A percentile compares a stretch with the other conserved stretches of the same genome.
phyloP scores from a whole-genome alignment of 2,888 invertebrate genomes.

The Tachina grossa region DNA sequence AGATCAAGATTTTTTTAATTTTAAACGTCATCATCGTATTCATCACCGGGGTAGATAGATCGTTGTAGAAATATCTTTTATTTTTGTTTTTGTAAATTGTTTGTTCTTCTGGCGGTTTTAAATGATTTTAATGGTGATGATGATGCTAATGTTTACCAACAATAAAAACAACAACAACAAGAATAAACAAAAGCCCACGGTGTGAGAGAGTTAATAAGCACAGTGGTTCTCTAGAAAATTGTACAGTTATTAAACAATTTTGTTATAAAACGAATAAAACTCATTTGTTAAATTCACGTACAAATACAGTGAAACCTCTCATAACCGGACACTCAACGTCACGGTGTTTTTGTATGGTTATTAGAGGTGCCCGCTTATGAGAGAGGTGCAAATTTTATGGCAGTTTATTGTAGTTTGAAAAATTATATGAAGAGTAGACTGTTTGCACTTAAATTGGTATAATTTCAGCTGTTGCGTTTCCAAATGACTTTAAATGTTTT shows the following conservation, averaged over 20 bases:
- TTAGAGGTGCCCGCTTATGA: no score
- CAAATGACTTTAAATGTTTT: no score
- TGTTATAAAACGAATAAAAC: no score
- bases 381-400: no score
- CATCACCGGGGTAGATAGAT: constrained; percentile 19
- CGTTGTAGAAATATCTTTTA: background rate
- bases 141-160: constrained; percentile 12
- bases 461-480: no score
- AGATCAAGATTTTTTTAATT: background rate
- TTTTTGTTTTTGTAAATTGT: background rate
- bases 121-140: constrained; percentile 1
- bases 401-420: no score
- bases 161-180: constrained; percentile 1
- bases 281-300: no score
- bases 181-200: constrained; percentile 14
- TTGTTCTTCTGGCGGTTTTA: background rate
- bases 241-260: background rate
- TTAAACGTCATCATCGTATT: constrained; percentile 20
- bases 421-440: no score
- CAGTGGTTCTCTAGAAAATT: constrained; percentile 9
- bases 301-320: no score
- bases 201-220: background rate
- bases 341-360: no score
- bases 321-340: no score
- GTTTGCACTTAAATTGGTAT: no score